These are phyloP conservation scores for Metaphire vulgaris DNA, from an alignment of 1,140 invertebrate genomes.

Conservation along the genomic window DNA sequence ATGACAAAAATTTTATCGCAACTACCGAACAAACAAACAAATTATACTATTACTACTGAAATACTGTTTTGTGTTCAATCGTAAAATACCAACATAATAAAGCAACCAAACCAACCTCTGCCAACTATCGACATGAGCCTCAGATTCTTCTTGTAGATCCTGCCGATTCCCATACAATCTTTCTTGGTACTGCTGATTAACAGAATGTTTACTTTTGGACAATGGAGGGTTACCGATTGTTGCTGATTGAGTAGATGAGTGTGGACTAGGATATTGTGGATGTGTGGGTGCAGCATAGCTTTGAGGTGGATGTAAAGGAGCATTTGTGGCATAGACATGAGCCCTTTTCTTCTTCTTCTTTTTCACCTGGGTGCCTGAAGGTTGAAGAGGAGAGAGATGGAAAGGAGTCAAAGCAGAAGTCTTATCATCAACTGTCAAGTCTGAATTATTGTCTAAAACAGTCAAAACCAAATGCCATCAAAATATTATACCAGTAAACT, in stretches of 20 bases:
- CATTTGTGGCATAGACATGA: background rate
- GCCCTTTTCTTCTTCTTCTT: background rate
- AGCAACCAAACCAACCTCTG: background rate
- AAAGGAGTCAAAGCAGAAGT: background rate
- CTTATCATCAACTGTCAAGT: background rate
- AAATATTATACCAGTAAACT: no score
- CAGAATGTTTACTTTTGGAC: no score
- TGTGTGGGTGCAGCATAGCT: background rate
- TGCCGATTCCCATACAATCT: no score
- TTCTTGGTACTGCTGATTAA: no score
- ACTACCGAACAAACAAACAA: no score
- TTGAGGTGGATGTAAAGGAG: background rate
- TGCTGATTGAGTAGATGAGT: background rate
- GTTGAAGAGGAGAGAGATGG: background rate
- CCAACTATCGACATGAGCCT: background rate
- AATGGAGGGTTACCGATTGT: background rate
- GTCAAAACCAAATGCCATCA: no score
- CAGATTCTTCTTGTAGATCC: no score
- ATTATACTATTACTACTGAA: no score
- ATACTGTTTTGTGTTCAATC: no score
- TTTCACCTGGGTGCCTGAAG: background rate
- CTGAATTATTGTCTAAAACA: background rate
- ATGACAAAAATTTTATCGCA: no score
- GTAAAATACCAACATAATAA: no score
- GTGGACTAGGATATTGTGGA: background rate